Evolutionary conservation across 2,888 invertebrate genomes (phyloP).

Genomic region (Lithophane ornitopus): DNA sequence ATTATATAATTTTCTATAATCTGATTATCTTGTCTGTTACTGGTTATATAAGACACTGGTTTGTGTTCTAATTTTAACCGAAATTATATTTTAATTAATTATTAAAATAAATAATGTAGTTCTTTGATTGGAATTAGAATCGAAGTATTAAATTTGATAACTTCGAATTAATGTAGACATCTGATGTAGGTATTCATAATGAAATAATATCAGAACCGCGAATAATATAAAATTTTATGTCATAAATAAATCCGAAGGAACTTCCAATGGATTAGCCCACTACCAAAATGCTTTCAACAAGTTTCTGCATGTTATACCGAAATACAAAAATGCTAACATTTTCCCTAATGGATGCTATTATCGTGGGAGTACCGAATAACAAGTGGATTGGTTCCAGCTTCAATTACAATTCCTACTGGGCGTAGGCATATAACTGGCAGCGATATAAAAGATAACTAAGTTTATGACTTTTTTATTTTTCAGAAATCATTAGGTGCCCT

Average conservation of each 20-base stretch:
- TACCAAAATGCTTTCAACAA: slow-evolving; percentile 44
- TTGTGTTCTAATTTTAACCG: background rate
- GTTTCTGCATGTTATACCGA: slow-evolving; percentile 46
- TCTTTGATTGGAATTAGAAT: background rate
- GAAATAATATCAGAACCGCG: background rate
- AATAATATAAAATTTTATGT: background rate
- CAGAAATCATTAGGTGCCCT: slow-evolving; percentile 38
- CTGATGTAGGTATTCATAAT: background rate
- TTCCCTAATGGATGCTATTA: slow-evolving; percentile 65
- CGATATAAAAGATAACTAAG: slow-evolving; percentile 44
- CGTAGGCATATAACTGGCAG: slow-evolving; percentile 50
- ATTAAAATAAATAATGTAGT: background rate
- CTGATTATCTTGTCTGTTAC: slow-evolving; percentile 11
- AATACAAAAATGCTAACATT: slow-evolving; percentile 44
- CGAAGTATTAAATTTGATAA: background rate
- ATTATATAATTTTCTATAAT: slow-evolving; percentile 33
- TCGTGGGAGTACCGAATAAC: slow-evolving; percentile 65
- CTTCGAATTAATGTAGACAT: background rate
- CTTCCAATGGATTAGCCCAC: slow-evolving; percentile 17
- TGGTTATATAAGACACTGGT: slow-evolving; percentile 1
- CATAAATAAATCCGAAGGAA: background rate
- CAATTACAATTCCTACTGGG: slow-evolving; percentile 62
- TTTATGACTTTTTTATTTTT: slow-evolving; percentile 57
- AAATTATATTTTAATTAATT: too few relatives aligned
- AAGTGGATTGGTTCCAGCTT: slow-evolving; percentile 69